Evolutionary conservation across 1,140 invertebrate genomes (phyloP).

Genomic region (Epicauta chinensis): DNA sequence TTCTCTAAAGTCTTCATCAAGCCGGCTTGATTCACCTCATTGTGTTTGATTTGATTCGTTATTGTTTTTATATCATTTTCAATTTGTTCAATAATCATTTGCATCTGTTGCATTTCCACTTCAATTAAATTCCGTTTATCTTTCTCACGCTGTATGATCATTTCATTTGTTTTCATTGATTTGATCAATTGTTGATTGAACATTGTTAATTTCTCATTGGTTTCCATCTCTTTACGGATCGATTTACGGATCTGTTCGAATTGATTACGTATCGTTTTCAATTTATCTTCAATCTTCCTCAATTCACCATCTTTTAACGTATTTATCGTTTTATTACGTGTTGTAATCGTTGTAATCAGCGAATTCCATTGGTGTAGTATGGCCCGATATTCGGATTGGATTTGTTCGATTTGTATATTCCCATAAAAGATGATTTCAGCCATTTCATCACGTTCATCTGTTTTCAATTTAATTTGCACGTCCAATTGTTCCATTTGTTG

Average conservation of each 20-base stretch:
- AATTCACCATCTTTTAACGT: slow-evolving; percentile 53
- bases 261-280: slow-evolving; percentile 30
- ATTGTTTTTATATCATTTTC: slow-evolving; percentile 5
- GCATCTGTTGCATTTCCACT: slow-evolving; percentile 17
- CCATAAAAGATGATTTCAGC: slow-evolving; percentile 50
- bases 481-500: slow-evolving; percentile 46
- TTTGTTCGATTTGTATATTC: slow-evolving; percentile 61
- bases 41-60: not conserved
- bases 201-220: slow-evolving; percentile 56
- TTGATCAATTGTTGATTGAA: slow-evolving; percentile 52
- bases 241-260: slow-evolving; percentile 52
- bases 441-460: slow-evolving; percentile 47
- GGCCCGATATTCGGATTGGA: slow-evolving; percentile 60
- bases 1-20: too few relatives aligned
- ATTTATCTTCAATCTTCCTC: slow-evolving; percentile 21
- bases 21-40: too few relatives aligned
- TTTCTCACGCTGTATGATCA: slow-evolving; percentile 21
- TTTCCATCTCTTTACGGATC: slow-evolving; percentile 54
- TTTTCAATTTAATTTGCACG: slow-evolving; percentile 50
- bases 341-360: slow-evolving; percentile 59
- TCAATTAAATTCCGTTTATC: slow-evolving; percentile 23
- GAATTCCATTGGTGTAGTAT: slow-evolving; percentile 65
- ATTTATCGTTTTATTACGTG: slow-evolving; percentile 57
- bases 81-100: slow-evolving; percentile 21
- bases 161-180: slow-evolving; percentile 44